Percentiles rank a stretch among this genome's conserved stretches.
Conservation (phyloP, 2,797 vertebrate species). For the Aplochiton taeniatus region DNA sequence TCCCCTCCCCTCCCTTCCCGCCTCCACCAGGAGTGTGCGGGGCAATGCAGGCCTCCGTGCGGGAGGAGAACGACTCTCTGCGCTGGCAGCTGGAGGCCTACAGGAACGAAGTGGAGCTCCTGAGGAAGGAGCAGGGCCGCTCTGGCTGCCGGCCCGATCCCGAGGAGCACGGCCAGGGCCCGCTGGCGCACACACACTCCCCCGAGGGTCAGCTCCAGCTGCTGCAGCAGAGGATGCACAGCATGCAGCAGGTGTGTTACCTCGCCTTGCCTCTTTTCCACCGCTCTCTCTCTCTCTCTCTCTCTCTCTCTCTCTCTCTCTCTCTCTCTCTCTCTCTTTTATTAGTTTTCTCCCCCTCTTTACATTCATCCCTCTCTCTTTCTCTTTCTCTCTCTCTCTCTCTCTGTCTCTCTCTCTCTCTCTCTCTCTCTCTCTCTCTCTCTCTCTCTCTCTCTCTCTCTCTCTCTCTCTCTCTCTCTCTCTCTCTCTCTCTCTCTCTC, state of each 20-base stretch:
- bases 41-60: conserved; percentile 71
- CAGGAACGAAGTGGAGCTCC: conserved; percentile 91
- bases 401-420: conserved; percentile 48
- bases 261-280: not conserved
- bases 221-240: conserved; percentile 89
- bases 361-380: conserved; percentile 34
- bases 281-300: conserved; percentile 4
- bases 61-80: conserved; percentile 94
- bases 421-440: conserved; percentile 35
- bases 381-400: conserved; percentile 32
- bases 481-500: not conserved
- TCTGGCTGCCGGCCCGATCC: conserved; percentile 76
- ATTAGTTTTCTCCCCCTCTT: conserved; percentile 42
- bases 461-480: not conserved
- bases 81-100: conserved; percentile 96
- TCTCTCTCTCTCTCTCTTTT: conserved; percentile 44
- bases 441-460: conserved; percentile 20
- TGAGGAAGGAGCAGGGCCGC: conserved; percentile 87
- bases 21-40: conserved; percentile 75
- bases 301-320: conserved; percentile 39
- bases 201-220: conserved; percentile 86
- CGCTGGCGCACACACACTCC: conserved; percentile 1
- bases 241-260: conserved; percentile 89
- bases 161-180: conserved; percentile 59
- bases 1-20: conserved; percentile 68